Evolutionary conservation across 2,113 vertebrate species (phyloP).

Genomic region (Ctenodactylus gundi): DNA sequence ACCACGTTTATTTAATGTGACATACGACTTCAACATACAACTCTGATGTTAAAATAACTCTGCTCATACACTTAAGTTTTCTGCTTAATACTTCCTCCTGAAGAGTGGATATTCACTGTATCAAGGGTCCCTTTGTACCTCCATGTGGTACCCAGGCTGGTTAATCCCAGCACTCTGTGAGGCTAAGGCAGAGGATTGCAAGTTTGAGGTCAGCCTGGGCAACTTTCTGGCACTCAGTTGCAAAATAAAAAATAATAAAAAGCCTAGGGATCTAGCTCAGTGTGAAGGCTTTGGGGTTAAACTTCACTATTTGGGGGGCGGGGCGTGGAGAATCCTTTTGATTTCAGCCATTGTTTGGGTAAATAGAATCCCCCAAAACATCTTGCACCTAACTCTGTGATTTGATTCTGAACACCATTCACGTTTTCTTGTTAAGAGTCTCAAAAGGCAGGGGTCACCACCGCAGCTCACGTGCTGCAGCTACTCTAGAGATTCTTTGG

Average conservation of each 20-base stretch:
- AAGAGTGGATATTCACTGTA: background rate
- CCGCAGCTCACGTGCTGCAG: background rate
- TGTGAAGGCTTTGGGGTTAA: background rate
- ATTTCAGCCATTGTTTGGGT: constrained; percentile 11
- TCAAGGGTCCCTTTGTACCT: background rate
- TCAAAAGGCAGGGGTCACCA: background rate
- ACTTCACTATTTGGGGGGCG: no score
- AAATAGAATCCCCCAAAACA: constrained; percentile 27
- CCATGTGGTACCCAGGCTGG: background rate
- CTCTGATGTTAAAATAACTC: constrained; percentile 13
- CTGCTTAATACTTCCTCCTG: background rate
- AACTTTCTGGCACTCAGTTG: background rate
- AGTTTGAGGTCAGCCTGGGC: background rate
- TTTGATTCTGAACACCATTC: background rate
- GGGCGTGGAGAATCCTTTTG: background rate
- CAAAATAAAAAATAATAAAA: background rate
- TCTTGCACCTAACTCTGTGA: background rate
- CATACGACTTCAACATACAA: background rate
- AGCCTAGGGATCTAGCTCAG: background rate
- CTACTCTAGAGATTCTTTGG: background rate
- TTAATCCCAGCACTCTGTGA: background rate
- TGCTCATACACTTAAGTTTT: background rate
- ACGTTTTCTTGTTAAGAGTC: background rate
- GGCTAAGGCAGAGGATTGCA: background rate
- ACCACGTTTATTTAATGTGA: background rate